phyloP scores from a whole-genome alignment of 2,797 vertebrate species.

The Mormyrops boulengeri region DNA sequence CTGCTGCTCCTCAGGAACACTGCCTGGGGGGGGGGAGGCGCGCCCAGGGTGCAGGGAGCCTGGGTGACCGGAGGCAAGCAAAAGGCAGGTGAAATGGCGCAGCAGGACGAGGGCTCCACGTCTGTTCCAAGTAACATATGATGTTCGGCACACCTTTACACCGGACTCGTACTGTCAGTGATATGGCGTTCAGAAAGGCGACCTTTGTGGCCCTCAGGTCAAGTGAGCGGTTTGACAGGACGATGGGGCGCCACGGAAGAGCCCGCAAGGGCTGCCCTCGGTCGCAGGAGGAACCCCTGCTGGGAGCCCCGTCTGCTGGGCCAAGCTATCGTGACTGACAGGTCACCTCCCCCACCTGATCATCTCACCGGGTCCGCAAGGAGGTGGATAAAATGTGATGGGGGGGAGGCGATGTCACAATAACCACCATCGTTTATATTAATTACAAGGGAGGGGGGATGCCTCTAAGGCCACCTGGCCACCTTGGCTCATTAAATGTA shows the following conservation, averaged over 20 bases:
- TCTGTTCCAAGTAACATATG: background rate
- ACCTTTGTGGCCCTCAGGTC: background rate
- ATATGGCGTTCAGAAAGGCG: background rate
- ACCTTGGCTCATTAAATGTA: background rate
- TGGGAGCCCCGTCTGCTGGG: background rate
- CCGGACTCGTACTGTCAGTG: background rate
- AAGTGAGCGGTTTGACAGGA: background rate
- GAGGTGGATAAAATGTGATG: background rate
- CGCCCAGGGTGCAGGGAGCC: conserved; percentile 83
- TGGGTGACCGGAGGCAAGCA: conserved; percentile 36
- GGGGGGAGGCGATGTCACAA: background rate
- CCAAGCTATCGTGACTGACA: background rate
- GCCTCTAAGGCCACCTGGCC: background rate
- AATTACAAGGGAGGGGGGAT: background rate
- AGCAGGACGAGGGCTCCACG: background rate
- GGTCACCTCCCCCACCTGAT: background rate
- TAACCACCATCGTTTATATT: background rate
- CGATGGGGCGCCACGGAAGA: background rate
- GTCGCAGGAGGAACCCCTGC: background rate
- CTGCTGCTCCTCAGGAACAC: conserved; percentile 86
- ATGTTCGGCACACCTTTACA: background rate
- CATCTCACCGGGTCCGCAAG: background rate
- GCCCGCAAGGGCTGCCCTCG: background rate
- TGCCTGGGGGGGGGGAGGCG: conserved; percentile 81
- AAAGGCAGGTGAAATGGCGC: background rate